Evolutionary conservation across 2,113 vertebrate species (phyloP).

Genomic region (Sapajus apella): DNA sequence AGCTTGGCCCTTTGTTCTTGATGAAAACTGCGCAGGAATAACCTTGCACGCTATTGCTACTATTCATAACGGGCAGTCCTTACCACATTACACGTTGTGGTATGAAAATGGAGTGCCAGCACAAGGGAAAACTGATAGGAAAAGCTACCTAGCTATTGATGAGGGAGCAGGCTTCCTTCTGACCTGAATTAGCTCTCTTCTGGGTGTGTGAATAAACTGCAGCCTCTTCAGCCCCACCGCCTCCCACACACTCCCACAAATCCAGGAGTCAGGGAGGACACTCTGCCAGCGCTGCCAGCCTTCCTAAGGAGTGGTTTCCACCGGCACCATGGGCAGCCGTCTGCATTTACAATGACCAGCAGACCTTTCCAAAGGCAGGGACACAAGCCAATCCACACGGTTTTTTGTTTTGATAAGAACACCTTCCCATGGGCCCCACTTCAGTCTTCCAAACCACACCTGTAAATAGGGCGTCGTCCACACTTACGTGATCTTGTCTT

Average conservation of each 20-base stretch:
- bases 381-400: not conserved
- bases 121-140: not conserved
- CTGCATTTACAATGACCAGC: not conserved
- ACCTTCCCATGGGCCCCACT: not conserved
- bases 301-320: not conserved
- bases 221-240: not conserved
- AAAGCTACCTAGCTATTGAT: not conserved
- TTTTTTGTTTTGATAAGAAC: not conserved
- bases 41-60: not conserved
- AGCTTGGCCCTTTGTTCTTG: not conserved
- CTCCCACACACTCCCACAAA: too few species aligned
- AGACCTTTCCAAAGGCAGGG: not conserved
- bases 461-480: not conserved
- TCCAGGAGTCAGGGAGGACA: accelerated
- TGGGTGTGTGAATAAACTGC: not conserved
- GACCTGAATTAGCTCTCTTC: not conserved
- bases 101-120: conserved; percentile 25
- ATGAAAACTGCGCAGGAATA: not conserved
- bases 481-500: not conserved
- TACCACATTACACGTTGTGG: not conserved
- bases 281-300: not conserved
- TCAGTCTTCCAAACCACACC: not conserved
- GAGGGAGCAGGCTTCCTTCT: not conserved
- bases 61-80: not conserved
- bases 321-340: not conserved